phyloP scores from a whole-genome alignment of 2,113 vertebrate species.

The Eudyptes chrysolophus region DNA sequence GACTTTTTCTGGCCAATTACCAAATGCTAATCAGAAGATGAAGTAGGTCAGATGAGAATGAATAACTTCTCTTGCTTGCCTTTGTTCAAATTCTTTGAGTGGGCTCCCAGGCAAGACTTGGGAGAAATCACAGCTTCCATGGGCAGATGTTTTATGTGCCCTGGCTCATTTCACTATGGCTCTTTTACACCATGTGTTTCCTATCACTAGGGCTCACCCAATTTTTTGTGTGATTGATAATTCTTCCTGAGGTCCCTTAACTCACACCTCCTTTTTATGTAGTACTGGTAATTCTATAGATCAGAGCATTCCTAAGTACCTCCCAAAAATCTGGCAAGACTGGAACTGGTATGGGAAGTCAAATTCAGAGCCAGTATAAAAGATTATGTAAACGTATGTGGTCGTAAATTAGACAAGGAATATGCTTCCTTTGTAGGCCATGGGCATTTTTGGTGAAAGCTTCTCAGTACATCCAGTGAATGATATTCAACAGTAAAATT shows the following conservation, averaged over 20 bases:
- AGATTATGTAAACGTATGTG: fast-evolving
- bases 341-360: background rate
- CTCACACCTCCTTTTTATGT: background rate
- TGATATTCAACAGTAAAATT: background rate
- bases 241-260: background rate
- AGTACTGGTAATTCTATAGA: background rate
- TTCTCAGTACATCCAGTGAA: background rate
- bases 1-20: conserved; percentile 45
- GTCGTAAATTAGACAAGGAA: background rate
- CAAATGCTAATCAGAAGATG: conserved; percentile 40
- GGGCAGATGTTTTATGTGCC: conserved; percentile 38
- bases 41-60: conserved; percentile 34
- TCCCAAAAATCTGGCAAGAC: background rate
- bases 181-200: background rate
- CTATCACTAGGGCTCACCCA: background rate
- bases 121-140: background rate
- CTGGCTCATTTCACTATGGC: background rate
- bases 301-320: background rate
- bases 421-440: background rate
- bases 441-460: background rate
- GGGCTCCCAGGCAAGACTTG: background rate
- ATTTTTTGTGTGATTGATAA: background rate
- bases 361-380: background rate
- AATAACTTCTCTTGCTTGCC: background rate
- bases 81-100: background rate